These are phyloP conservation scores for Notolepis coatsorum DNA, from an alignment of 2,797 vertebrate genomes.

Conservation along the genomic window DNA sequence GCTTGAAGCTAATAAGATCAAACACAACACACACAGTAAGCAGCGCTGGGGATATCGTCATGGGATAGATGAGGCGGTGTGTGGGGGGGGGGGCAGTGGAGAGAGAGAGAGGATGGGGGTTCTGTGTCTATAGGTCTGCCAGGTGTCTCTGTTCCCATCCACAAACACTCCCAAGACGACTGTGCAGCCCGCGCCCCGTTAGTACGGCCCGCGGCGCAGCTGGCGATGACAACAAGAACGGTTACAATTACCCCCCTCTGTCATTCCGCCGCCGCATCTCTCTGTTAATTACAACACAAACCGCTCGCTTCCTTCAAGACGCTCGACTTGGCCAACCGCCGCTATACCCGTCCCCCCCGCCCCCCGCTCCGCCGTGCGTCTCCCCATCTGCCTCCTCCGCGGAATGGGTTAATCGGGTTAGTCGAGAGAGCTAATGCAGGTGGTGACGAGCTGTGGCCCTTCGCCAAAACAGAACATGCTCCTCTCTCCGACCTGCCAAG, in stretches of 20 bases:
- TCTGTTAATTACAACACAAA: slow-evolving; percentile 67
- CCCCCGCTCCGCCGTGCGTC: slow-evolving; percentile 13
- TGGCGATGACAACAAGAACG: slow-evolving; percentile 70
- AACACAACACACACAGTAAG: slow-evolving; percentile 52
- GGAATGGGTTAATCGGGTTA: slow-evolving; percentile 71
- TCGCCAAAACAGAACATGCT: slow-evolving; percentile 35
- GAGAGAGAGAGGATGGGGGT: slow-evolving; percentile 16
- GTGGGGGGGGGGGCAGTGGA: not conserved
- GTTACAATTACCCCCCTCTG: slow-evolving; percentile 72
- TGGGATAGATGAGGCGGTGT: not conserved
- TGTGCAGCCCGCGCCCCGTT: slow-evolving; percentile 51
- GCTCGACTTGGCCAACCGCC: slow-evolving; percentile 54
- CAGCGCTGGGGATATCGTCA: slow-evolving; percentile 34
- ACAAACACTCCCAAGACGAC: slow-evolving; percentile 51
- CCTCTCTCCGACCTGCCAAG: slow-evolving; percentile 49
- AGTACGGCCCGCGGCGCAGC: slow-evolving; percentile 58
- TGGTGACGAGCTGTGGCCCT: slow-evolving; percentile 35
- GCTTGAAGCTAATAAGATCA: slow-evolving; percentile 74
- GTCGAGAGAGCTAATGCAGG: slow-evolving; percentile 59
- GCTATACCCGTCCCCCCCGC: slow-evolving; percentile 31
- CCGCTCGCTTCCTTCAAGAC: slow-evolving; percentile 56
- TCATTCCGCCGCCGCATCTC: slow-evolving; percentile 53
- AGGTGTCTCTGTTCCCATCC: slow-evolving; percentile 73
- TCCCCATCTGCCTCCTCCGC: slow-evolving; percentile 43
- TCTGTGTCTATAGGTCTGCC: slow-evolving; percentile 67